Base-by-base conservation (phyloP, 2,113 vertebrate species). In the Silurus glanis region DNA sequence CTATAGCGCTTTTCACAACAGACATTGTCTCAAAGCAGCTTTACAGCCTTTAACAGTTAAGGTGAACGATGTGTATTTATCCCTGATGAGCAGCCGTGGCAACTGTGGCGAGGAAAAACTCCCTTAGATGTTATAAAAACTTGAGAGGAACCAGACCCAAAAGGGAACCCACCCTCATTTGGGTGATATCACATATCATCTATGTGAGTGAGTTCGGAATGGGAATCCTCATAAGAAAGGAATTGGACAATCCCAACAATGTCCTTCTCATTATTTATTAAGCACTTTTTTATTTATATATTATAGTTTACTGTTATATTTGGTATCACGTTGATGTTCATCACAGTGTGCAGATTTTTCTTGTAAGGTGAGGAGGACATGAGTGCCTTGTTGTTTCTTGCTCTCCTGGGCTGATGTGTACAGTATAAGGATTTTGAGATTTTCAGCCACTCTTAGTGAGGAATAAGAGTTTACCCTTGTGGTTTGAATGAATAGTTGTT, bases 241-340 rank as follows among this genome's bases (percentile, higher is more conserved):
- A 74, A 53, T 82, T 28, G 56, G 28, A 75, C 49, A 17, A 66
- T 69, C 51, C 28, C 37, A 37, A 37, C 37, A 37, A 37, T 37
- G 37, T 37, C 37, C 37, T 37, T 37, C 37, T 37, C 37, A 37
- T 37, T 58, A 58, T 58, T 7, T 61, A 61, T n/a, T 10, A 64
- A 66, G n/a, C 5, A 66, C n/a, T 25, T 66, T 62, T 17, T 6
- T 23, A 5, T 62, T 17, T 21, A 62, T 62, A 17, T 17, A 58
- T 14, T 58, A 58, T 58, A 58, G 56, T 58, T 9, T 14, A 58
- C 37, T 78, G 71, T 66, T 81, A 59, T 84, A 23, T 87, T 56
- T 87, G 53, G 69, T 56, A 84, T 72, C 37, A 64, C 53, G 49
- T 71, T 45, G 78, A 37, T 64, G 79, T 14, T 67, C 28, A 19